phyloP scores from a whole-genome alignment of 2,113 vertebrate genomes.

The Phoenicopterus ruber region DNA sequence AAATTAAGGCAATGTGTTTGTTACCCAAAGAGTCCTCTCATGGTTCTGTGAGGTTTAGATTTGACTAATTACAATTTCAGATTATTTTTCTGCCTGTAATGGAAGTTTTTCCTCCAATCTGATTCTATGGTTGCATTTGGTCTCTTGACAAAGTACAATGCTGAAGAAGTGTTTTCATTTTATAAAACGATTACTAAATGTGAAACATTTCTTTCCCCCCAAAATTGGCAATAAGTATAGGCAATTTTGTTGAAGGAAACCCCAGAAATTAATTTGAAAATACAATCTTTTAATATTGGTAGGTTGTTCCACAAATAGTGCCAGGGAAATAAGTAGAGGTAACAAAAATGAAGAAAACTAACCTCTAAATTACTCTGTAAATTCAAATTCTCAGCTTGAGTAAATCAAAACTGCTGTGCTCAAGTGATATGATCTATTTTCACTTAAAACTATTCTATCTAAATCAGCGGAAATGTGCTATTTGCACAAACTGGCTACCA shows the following conservation, averaged over 20 bases:
- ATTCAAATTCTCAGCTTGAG: slow-evolving; percentile 15
- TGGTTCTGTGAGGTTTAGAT: neutral
- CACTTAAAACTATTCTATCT: neutral
- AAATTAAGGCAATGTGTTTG: slow-evolving; percentile 31
- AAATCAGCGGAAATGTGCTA: neutral
- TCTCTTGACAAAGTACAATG: neutral
- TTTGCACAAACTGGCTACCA: neutral
- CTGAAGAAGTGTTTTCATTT: neutral
- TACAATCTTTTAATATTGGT: neutral
- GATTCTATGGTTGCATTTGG: slow-evolving; percentile 7
- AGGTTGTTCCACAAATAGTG: neutral
- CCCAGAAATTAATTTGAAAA: slow-evolving; percentile 12
- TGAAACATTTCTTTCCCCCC: neutral
- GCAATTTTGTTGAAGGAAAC: neutral
- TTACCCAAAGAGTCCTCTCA: neutral
- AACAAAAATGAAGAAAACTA: neutral
- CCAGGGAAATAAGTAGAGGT: neutral
- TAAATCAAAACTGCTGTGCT: neutral
- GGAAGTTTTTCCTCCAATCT: neutral
- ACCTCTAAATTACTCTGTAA: neutral
- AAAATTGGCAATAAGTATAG: neutral
- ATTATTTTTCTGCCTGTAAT: slow-evolving; percentile 9
- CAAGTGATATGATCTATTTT: neutral
- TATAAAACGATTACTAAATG: neutral
- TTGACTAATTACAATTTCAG: slow-evolving; percentile 23